Base-by-base conservation (phyloP, 2,113 vertebrate species). In the Asarcornis scutulata region DNA sequence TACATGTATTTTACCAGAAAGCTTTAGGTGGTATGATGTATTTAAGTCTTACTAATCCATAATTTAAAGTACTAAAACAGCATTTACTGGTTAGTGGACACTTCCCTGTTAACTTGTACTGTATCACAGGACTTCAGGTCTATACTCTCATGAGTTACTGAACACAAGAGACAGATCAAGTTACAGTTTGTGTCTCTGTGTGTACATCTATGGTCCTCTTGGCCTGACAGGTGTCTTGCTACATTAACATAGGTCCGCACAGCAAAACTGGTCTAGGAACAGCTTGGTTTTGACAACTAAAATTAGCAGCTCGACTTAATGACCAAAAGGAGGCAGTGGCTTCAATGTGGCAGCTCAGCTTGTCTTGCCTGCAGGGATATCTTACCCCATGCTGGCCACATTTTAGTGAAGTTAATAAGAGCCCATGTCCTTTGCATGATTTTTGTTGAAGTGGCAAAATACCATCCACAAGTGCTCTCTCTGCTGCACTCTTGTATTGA, bases 1-100 rank as follows among this genome's bases (percentile, higher is more conserved):
- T 10, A 40, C 40, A 40, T 40, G 40, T 40, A 44, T 36, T 46
- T 74, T 55, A 31, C 13, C 46, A 22, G 27, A 80, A 83, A 58
- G 1, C 1, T 83, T 73, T 13, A n/a, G 13, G 32, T 25, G 7
- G 31, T 9, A 13, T 0, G 1, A 7, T 21, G 20, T 20, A 26
- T 48, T 25, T 83, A 88, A 67, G 46, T 46, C 12, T 40, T 6
- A 20, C 7, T 22, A 40, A 27, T 50, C 9, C 40, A 38, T 4
- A 26, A 34, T 55, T 50, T 22, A 68, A 42, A 13, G 12, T 11
- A 38, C 42, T 16, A 69, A 89, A 80, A 11, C 0, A 13, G 1
- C 2, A 13, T 18, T 38, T 42, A 5, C 25, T 82, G 32, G 38
- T 53, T 60, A 71, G 53, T 29, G 80, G 60, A 55, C 23, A 48